Evolutionary conservation across 2,888 invertebrate genomes (phyloP), one percentile per base, ranked within the genome.

Genomic region (Resseliella maxima): DNA sequence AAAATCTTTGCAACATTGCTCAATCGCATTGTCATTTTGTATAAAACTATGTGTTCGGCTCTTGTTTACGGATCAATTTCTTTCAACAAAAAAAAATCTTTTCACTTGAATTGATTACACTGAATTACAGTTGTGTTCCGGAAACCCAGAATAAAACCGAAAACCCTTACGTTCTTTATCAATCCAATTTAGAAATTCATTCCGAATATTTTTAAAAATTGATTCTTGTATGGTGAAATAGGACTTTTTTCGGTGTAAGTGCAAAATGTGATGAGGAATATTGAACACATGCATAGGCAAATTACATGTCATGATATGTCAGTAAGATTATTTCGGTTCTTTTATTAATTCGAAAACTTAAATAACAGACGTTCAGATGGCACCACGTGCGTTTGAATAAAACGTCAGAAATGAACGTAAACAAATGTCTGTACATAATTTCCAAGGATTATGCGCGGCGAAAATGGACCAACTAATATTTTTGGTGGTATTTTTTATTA

Each of bases 191-290:
- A 50, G 8, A 8, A 50, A 50, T 41, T 41, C 46, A 50, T 6
- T 18, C 2, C 5, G 24, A 24, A 24, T 24, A 24, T 24, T 59
- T 24, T n/a, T 59, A 24, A 24, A 24, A 24, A 24, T 24, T 59
- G 3, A 59, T 24, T 59, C 59, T 12, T 59, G 59, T 24, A 59
- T 59, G 59, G 24, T 24, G 24, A 24, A 59, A 59, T 59, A 59
- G n/a, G 59, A 59, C 3, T 24, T 15, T 10, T 2, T 15, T 31
- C 31, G n/a, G 31, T 72, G 72, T 35, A 72, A 31, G 31, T 72
- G 72, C 72, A 72, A 72, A 72, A 72, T 72, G 72, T 72, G 72
- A 72, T 24, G 59, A 24, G 5, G 31, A 72, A 15, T 50, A 41
- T 59, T 59, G 72, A 72, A 72, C 72, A 72, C 72, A 72, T 72